Evolutionary conservation across 2,113 vertebrate genomes (phyloP).

Genomic region (Benitochromis conjunctus): DNA sequence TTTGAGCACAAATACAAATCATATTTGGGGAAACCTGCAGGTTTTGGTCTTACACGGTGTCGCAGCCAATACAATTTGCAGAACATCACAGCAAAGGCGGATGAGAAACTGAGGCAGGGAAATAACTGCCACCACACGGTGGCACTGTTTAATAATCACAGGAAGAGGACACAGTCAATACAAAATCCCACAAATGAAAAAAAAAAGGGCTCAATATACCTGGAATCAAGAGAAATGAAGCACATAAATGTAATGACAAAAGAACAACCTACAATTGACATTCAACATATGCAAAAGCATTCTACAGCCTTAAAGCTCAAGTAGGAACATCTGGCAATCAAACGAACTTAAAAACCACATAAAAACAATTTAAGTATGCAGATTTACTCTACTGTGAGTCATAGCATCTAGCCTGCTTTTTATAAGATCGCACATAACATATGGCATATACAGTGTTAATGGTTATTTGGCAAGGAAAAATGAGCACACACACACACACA

Average conservation of each 20-base stretch:
- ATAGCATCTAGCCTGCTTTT: not conserved
- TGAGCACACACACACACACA: not conserved
- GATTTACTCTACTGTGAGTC: not conserved
- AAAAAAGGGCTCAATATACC: not conserved
- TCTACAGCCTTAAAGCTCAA: not conserved
- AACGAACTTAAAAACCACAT: not conserved
- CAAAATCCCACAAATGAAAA: not conserved
- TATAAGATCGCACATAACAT: not conserved
- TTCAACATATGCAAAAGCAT: not conserved
- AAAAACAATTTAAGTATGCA: not conserved
- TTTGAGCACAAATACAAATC: not conserved
- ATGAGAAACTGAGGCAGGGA: not conserved
- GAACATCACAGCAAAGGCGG: not conserved
- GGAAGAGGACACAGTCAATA: not conserved
- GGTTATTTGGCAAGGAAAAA: not conserved
- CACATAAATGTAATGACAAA: not conserved
- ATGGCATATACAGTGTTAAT: not conserved
- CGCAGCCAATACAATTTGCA: not conserved
- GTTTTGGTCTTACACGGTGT: not conserved
- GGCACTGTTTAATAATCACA: conserved; percentile 30
- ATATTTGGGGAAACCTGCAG: no score
- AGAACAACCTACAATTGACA: not conserved
- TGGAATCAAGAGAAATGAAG: not conserved
- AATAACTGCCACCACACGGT: conserved; percentile 30
- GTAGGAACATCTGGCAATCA: not conserved